Base-by-base conservation (phyloP, 2,888 invertebrate species). In the Nezara viridula region DNA sequence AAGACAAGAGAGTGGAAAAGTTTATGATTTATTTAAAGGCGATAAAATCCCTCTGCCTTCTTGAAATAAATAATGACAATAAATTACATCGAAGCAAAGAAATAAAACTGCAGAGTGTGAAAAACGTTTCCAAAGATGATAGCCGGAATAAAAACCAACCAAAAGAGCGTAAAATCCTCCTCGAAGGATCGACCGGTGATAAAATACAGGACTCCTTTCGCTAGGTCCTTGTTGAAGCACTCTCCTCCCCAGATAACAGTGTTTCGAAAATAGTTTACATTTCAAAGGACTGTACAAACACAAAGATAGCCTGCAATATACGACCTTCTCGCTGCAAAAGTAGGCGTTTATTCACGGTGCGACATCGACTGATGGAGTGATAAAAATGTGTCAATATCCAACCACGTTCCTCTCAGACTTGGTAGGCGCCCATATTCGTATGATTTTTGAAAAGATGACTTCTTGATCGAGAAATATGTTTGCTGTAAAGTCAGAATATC, bases 221-320 rank as follows among this genome's bases (percentile, higher is more conserved):
- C 16, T 19, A 4, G 66, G 32, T 37, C 37, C 66, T 12, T 73
- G 66, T 73, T 37, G 6, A 0, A 0, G 7, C 32, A 73, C 66
- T 73, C 37, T 9, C 16, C 32, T 7, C 21, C 37, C 24, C 0
- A 73, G 66, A 73, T 73, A 73, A 73, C 32, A 73, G 32, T 73
- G 19, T 0, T 73, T 73, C 37, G 19, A 73, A 73, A 73, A 73
- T 73, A 73, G 66, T 73, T 73, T 73, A 73, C 66, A 73, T 73
- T 37, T 37, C 32, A 7, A 21, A 37, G 19, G 66, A 21, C 7
- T 73, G 16, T 0, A 37, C 32, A 73, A 73, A 73, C 32, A 73
- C 5, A 32, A 37, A 37, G 66, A 73, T 73, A 73, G 32, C 66
- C 2, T 1, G 37, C 7, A 37, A 73, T 37, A 73, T 73, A 73